These are phyloP conservation scores for Gallinago jamesoni DNA, from an alignment of 2,113 vertebrate species.

Conservation along the genomic window DNA sequence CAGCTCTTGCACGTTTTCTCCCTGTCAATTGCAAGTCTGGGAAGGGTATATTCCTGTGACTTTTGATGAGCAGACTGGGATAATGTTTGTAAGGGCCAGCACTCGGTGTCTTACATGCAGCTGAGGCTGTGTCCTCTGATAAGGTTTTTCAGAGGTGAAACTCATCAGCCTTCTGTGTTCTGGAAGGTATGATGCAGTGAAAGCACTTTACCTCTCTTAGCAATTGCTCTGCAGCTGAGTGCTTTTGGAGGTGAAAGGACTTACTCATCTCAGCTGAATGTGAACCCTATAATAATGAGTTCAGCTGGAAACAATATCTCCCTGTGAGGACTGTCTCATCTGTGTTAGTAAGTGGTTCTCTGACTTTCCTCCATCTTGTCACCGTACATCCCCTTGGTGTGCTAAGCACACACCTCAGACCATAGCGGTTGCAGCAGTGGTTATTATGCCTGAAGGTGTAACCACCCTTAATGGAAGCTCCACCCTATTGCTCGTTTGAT, in stretches of 20 bases:
- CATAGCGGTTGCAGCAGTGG: not conserved
- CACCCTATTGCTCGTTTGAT: rapidly evolving
- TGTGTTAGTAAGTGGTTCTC: rapidly evolving
- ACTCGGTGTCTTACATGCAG: not conserved
- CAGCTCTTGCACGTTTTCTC: not conserved
- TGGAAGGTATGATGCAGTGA: constrained; percentile 31
- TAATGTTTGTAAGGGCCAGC: not conserved
- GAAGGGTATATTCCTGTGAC: not conserved
- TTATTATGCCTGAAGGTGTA: not conserved
- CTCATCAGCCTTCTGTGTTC: not conserved
- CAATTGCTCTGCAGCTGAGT: constrained; percentile 21
- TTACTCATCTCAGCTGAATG: constrained; percentile 32
- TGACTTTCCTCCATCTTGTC: not conserved
- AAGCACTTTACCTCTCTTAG: constrained; percentile 45
- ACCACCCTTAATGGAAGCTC: not conserved
- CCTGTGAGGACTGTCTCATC: not conserved
- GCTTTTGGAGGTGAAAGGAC: constrained; percentile 42
- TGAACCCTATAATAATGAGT: not conserved
- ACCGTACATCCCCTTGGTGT: not conserved
- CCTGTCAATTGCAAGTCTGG: not conserved
- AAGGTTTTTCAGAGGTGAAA: not conserved
- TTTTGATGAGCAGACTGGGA: not conserved
- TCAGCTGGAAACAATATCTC: constrained; percentile 50
- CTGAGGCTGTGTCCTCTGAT: rapidly evolving
- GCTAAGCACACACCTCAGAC: not conserved